Conservation (phyloP, 2,113 vertebrate genomes). For the Myodes glareolus region DNA sequence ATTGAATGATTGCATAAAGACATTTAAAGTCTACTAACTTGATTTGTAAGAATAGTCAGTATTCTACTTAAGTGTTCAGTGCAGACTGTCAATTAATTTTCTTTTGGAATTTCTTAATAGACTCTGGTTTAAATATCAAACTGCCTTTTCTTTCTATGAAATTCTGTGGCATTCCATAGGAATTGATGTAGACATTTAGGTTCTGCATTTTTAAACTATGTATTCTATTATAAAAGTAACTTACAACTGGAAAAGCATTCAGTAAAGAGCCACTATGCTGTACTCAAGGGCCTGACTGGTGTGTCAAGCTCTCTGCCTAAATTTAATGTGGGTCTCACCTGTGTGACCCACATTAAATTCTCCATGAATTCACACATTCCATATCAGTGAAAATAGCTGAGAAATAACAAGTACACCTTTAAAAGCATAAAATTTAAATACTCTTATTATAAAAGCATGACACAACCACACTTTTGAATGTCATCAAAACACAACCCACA, state of each 20-base stretch:
- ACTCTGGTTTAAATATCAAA: constrained; percentile 56
- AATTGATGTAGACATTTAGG: constrained; percentile 40
- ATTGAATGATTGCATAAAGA: constrained; percentile 42
- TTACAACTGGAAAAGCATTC: neutral
- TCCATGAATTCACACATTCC: neutral
- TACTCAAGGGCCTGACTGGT: neutral
- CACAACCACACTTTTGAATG: constrained; percentile 36
- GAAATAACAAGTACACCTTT: constrained; percentile 42
- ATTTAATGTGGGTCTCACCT: neutral
- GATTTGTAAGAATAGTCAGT: neutral
- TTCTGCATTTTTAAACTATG: constrained; percentile 2
- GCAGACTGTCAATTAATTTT: constrained; percentile 11
- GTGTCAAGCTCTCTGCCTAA: constrained; percentile 1
- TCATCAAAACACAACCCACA: constrained; percentile 49
- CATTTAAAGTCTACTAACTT: constrained; percentile 55
- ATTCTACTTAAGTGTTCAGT: constrained; percentile 2
- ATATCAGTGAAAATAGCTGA: constrained; percentile 50
- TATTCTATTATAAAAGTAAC: constrained; percentile 16
- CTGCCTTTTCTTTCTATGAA: constrained; percentile 29
- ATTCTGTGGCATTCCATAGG: constrained; percentile 48
- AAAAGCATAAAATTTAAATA: constrained; percentile 66
- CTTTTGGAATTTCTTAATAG: constrained; percentile 11
- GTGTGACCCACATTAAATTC: no score
- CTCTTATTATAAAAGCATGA: constrained; percentile 30
- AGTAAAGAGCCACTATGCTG: neutral